Percentiles rank a stretch among this genome's conserved stretches.
Conservation (phyloP, 2,888 invertebrate genomes). For the Lasioglossum malachurum region DNA sequence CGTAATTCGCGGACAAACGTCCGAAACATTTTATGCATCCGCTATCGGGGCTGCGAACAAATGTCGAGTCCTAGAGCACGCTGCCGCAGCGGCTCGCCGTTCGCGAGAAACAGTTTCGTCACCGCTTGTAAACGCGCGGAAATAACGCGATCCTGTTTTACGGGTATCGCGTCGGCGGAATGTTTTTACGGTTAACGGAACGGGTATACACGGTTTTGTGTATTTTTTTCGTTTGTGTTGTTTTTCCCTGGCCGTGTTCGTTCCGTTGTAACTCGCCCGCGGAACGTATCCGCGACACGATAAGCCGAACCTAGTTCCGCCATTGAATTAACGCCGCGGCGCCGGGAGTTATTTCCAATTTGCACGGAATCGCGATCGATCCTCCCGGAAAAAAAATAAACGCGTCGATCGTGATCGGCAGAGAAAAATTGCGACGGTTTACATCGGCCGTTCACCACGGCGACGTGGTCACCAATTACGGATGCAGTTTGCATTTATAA, state of each 20-base stretch:
- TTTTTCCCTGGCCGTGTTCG: background rate
- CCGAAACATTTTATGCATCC: background rate
- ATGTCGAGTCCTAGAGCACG: background rate
- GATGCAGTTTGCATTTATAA: constrained; percentile 52
- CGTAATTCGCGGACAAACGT: background rate
- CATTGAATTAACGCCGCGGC: constrained; percentile 44
- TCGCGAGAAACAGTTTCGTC: background rate
- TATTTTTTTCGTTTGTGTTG: background rate
- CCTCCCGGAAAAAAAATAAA: background rate
- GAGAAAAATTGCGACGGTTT: constrained; percentile 29
- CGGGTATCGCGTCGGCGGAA: constrained; percentile 12
- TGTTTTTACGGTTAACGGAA: constrained; percentile 11
- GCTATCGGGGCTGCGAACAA: background rate
- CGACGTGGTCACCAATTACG: constrained; percentile 47
- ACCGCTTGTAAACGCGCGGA: background rate
- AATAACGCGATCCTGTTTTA: constrained; percentile 16
- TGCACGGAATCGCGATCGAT: constrained; percentile 20
- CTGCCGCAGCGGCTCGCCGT: background rate
- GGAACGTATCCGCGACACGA: background rate
- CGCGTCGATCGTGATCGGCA: background rate
- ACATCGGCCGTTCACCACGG: background rate
- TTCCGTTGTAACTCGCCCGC: background rate
- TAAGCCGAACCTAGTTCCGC: constrained; percentile 18
- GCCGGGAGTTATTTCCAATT: constrained; percentile 41
- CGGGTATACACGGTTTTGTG: background rate